Percentiles rank a stretch among this genome's conserved stretches.
phyloP scores from a whole-genome alignment of 2,113 vertebrate species.

The Carlito syrichta region DNA sequence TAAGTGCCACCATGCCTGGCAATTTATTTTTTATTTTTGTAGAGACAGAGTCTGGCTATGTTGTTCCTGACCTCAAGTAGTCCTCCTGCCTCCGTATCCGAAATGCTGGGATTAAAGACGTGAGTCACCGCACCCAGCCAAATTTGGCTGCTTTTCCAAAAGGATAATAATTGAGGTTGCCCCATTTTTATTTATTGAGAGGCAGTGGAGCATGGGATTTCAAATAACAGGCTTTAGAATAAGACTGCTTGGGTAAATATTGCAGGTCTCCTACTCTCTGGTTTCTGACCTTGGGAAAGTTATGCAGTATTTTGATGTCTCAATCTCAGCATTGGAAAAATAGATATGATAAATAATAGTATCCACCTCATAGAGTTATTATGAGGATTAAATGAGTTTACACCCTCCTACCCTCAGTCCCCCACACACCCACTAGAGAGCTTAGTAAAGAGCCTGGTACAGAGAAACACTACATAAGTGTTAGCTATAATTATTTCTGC shows the following conservation, averaged over 20 bases:
- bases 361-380: constrained; percentile 31
- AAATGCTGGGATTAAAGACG: too few species aligned
- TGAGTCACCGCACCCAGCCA: too few species aligned
- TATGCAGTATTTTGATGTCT: background rate
- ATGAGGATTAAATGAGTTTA: background rate
- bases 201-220: background rate
- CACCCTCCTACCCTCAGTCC: background rate
- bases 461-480: background rate
- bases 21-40: too few species aligned
- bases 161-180: background rate
- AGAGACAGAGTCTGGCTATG: too few species aligned
- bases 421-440: background rate
- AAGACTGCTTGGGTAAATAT: too few species aligned
- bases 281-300: background rate
- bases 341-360: constrained; percentile 15
- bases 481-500: constrained; percentile 43
- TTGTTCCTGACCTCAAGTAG: too few species aligned
- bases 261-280: too few species aligned
- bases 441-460: background rate
- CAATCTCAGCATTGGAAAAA: background rate
- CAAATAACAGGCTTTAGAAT: background rate
- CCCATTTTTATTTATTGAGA: background rate
- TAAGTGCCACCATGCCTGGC: too few species aligned
- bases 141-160: too few species aligned
- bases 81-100: too few species aligned